Conservation (phyloP, 2,797 vertebrate species). For the Zenarchopterus dispar region DNA sequence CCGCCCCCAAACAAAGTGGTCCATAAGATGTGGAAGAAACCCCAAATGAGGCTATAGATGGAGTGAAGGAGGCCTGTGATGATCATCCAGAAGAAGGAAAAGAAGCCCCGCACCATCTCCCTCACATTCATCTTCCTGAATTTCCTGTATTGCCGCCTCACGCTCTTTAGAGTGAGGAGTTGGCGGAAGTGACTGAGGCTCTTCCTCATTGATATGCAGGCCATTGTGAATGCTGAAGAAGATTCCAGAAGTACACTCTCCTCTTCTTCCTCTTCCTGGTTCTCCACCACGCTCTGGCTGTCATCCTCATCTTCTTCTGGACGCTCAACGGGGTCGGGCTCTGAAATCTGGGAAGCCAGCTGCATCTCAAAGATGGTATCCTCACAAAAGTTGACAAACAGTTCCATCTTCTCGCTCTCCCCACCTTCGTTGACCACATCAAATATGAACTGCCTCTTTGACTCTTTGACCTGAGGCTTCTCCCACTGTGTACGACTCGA, state of each 20-base stretch:
- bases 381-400: conserved; percentile 99
- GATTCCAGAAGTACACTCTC: conserved; percentile 85
- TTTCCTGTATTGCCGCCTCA: conserved; percentile 89
- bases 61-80: conserved; percentile 88
- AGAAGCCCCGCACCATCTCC: conserved; percentile 90
- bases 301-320: conserved; percentile 88
- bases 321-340: conserved; percentile 89
- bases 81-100: conserved; percentile 93
- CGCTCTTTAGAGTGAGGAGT: conserved; percentile 88
- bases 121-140: conserved; percentile 91
- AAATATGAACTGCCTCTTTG: conserved; percentile 98
- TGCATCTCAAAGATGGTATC: conserved; percentile 99
- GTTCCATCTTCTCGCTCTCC: conserved; percentile 99
- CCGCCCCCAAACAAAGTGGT: conserved; percentile 95
- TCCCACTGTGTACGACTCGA: conserved; percentile 99
- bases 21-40: conserved; percentile 95
- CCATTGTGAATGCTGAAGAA: conserved; percentile 90
- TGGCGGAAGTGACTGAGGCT: conserved; percentile 85
- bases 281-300: conserved; percentile 76
- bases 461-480: conserved; percentile 99
- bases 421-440: conserved; percentile 98
- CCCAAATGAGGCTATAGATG: conserved; percentile 89
- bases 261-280: conserved; percentile 85
- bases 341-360: conserved; percentile 95
- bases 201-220: conserved; percentile 88